Base-by-base conservation (phyloP, 2,888 invertebrate species). In the Agriopis aurantiaria region DNA sequence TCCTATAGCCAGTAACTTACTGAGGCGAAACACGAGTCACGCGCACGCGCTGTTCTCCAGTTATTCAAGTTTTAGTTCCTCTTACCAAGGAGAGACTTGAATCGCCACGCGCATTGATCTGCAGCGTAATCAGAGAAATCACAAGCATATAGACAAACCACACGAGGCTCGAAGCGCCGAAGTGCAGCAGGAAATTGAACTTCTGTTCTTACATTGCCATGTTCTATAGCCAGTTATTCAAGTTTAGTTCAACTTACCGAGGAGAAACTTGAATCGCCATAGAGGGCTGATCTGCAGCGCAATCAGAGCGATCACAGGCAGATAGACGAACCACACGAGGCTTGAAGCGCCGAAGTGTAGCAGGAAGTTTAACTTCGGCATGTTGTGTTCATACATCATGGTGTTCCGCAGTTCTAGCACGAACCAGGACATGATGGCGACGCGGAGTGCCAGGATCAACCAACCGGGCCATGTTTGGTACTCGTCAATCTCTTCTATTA, bases 391-490 rank as follows among this genome's bases (percentile, higher is more conserved):
- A 43, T 95, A 95, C 82, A 94, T 87, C 95, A 95, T 95, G 0
- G 95, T 95, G 80, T 92, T 89, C 12, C 95, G 94, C n/a, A 96
- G 86, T 84, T 97, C 97, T 66, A 96, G 95, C 45, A 98, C 95
- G 88, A 98, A 98, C 98, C 98, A 98, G 62, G 97, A 92, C 97
- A 98, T 98, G 80, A 98, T 97, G 60, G 96, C 93, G 59, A 98
- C 96, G 57, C 98, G 95, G 77, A 99, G 96, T 43, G 97, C 96
- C 0, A 99, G 95, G 73, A 99, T 98, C 74, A 99, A 95, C 97
- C 98, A 98, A 7, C 99, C 99, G 0, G 99, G 99, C 98, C 98
- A 98, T 0, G 99, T 99, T 91, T 99, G 98, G 92, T 99, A 99
- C 86, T 99, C 98, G 85, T 99, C 99, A 65, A 98, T 97, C 87